These are phyloP conservation scores for Emydocephalus ijimae DNA, from an alignment of 2,113 vertebrate genomes.

Conservation along the genomic window DNA sequence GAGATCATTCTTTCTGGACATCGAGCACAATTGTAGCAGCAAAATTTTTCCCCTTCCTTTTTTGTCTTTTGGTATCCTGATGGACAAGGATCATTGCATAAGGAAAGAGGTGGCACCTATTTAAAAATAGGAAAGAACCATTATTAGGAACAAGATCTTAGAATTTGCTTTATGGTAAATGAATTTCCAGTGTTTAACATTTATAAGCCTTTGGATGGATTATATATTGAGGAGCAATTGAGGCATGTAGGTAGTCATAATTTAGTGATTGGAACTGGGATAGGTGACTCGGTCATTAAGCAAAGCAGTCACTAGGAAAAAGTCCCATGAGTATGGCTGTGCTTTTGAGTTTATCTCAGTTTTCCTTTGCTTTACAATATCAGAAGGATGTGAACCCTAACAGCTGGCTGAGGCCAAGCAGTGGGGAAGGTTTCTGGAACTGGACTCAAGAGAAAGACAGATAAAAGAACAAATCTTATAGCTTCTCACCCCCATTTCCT, in stretches of 20 bases:
- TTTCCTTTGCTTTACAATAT: background rate
- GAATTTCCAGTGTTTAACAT: background rate
- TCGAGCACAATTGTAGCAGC: background rate
- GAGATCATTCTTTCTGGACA: slow-evolving; percentile 2
- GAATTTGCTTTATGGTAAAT: background rate
- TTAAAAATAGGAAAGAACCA: background rate
- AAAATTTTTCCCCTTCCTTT: background rate
- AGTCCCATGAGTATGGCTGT: background rate
- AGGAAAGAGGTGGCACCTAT: background rate
- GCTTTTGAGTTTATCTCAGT: background rate
- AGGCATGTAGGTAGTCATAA: background rate
- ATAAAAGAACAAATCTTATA: background rate
- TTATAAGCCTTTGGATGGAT: background rate
- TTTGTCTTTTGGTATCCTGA: background rate
- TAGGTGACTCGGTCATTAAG: background rate
- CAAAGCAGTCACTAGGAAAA: background rate
- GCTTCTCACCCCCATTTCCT: background rate
- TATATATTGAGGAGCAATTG: background rate
- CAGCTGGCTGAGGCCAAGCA: background rate
- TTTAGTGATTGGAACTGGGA: background rate
- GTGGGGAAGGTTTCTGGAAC: background rate
- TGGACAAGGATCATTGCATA: background rate
- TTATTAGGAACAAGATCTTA: background rate
- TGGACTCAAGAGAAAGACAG: background rate
- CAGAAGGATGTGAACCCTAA: background rate